These are phyloP conservation scores for Rugalucina vietnamica DNA, from an alignment of 2,888 invertebrate genomes.

Conservation along the genomic window DNA sequence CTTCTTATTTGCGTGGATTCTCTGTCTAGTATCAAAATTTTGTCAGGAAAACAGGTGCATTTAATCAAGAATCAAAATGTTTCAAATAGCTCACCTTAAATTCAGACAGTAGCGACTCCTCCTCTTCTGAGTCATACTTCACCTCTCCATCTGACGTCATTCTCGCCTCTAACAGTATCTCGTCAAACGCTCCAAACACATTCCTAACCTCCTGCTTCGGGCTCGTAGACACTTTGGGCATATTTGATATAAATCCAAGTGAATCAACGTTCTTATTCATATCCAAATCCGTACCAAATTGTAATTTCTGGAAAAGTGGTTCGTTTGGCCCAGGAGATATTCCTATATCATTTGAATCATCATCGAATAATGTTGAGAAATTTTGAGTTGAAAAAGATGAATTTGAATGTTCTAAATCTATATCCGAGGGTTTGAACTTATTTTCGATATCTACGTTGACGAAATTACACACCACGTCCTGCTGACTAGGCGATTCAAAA, in stretches of 20 bases:
- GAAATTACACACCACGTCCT: conserved; percentile 8
- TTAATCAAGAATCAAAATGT: too few relatives aligned
- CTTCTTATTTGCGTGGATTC: too few relatives aligned
- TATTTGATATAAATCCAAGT: conserved; percentile 4
- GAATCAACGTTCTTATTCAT: not conserved
- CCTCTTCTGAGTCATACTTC: not conserved
- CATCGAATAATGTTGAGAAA: conserved; percentile 40
- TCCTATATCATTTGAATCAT: conserved; percentile 45
- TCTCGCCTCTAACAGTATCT: conserved; percentile 35
- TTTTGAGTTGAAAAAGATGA: conserved; percentile 17
- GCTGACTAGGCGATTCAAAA: not conserved
- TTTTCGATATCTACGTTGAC: not conserved
- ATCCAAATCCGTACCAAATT: not conserved
- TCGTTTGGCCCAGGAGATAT: conserved; percentile 53
- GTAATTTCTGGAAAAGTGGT: conserved; percentile 41
- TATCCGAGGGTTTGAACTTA: conserved; percentile 1
- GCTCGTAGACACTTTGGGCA: not conserved
- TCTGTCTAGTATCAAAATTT: too few relatives aligned
- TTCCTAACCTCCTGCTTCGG: conserved; percentile 29
- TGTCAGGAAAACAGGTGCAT: too few relatives aligned
- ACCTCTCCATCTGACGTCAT: not conserved
- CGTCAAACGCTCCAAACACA: conserved; percentile 60
- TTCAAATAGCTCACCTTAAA: conserved; percentile 3
- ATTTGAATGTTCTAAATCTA: conserved; percentile 30
- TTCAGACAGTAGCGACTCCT: not conserved